Base-by-base conservation (phyloP, 2,888 invertebrate species). In the Seira musarum region DNA sequence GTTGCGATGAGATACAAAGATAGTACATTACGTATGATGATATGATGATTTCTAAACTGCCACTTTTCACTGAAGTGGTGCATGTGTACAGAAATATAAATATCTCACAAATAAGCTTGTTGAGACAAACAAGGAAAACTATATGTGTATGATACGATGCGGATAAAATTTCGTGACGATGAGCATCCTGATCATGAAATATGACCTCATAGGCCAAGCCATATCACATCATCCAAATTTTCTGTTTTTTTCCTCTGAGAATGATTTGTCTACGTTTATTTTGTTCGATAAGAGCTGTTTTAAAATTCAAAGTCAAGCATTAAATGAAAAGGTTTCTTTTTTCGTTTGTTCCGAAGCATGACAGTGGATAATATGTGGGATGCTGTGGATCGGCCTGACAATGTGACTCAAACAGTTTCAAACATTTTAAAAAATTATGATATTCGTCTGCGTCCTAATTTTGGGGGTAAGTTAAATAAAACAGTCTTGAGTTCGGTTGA, bases 331-430 rank as follows among this genome's bases (percentile, higher is more conserved):
- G n/a, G n/a, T n/a, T n/a, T n/a, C n/a, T n/a, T n/a, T n/a, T n/a
- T n/a, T n/a, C n/a, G n/a, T n/a, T n/a, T n/a, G n/a, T 8, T 70
- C 66, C 69, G 49, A 68, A 84, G 84, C 60, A 73, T 77, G 81
- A 84, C 83, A 61, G 82, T 80, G 82, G 83, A 82, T 72, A 81
- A 80, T 67, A 72, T 82, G 72, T 81, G 82, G 85, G 82, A 84
- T 40, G 72, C 79, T 22, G 63, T 79, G 64, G 94, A 94, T 87
- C 93, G 95, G 80, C 89, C 96, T 88, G 95, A 96, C 88, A 97
- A 97, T 91, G 96, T 97, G 57, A 96, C 96, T 68, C 95, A 96
- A 89, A 96, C 96, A 69, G 94, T 97, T 86, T 93, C 95, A 35
- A 92, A 94, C 87, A 93, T 97, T 84, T 91, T 97, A 70, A 93